Evolutionary conservation across 1,140 invertebrate species (phyloP), one percentile per base, ranked within the genome.

Genomic region (Coboldia fuscipes): DNA sequence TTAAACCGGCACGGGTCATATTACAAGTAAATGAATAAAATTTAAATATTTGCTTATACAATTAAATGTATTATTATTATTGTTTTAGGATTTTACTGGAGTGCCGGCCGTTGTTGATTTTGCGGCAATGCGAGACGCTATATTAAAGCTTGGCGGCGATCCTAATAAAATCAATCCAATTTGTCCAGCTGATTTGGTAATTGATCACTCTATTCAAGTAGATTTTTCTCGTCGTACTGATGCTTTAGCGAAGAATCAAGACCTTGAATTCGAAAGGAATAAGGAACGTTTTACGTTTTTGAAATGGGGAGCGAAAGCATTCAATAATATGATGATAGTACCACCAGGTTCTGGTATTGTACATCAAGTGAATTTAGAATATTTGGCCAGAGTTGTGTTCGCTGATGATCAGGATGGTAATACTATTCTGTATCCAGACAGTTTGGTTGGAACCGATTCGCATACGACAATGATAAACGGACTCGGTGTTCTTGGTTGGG

Each of bases 401-500:
- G 61, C 69, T 15, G 57, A 66, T 36, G 57, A 56, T 4, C 20
- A 75, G 2, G 36, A 37, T 35, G 36, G 32, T 13, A 39, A 42
- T 26, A 50, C 51, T 36, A 39, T 62, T 23, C 54, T 97, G 2
- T 90, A 93, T 54, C 93, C 92, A 0, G 94, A 98, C 51, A 89
- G 83, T 35, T 72, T 98, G 22, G 92, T 98, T n/a, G 94, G 94
- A 9, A 97, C 93, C 0, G 94, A 98, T 64, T 92, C 85, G 5
- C 94, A 98, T 47, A 98, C 94, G 6, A 97, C 93, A 2, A 97
- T 97, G 92, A 94, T 98, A 32, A 97, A 97, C 54, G 93, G 93
- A 2, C 56, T 81, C 12, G 76, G 77, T 13, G 70, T 81, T 6
- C 57, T 81, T 21, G 77, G 76, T 12, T 81, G 77, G 77, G 78